phyloP scores from a whole-genome alignment of 2,888 invertebrate species.

The Ornithoptera alexandrae region DNA sequence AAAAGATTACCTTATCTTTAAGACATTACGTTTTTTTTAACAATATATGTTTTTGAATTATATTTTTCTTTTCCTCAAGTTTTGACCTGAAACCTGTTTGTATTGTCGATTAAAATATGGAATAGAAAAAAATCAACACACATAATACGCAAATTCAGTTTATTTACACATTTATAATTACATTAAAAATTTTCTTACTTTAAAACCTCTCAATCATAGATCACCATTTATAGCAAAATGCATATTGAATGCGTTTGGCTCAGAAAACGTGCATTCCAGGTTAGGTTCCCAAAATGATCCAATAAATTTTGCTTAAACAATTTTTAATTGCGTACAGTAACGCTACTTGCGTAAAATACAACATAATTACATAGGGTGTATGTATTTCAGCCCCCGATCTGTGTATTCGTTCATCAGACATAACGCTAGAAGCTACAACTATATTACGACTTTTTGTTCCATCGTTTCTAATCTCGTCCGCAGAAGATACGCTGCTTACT shows the following conservation, averaged over 20 bases:
- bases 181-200: not conserved
- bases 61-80: not conserved
- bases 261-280: not conserved
- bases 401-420: constrained; percentile 79
- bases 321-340: not conserved
- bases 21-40: not conserved
- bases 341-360: not conserved
- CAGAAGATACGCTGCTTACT: constrained; percentile 66
- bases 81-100: not conserved
- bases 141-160: constrained; percentile 2
- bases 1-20: not conserved
- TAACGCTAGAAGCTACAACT: constrained; percentile 83
- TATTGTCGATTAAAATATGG: not conserved
- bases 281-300: not conserved
- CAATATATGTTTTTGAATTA: not conserved
- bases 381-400: constrained; percentile 54
- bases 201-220: not conserved
- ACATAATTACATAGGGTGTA: constrained; percentile 41
- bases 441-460: constrained; percentile 76
- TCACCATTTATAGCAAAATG: not conserved
- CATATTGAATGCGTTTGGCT: not conserved
- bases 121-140: not conserved
- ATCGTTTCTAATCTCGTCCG: constrained; percentile 61
- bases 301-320: constrained; percentile 12
- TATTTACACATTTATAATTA: constrained; percentile 14